These are phyloP conservation scores for Melolontha melolontha DNA, from an alignment of 2,888 invertebrate genomes.

Conservation along the genomic window DNA sequence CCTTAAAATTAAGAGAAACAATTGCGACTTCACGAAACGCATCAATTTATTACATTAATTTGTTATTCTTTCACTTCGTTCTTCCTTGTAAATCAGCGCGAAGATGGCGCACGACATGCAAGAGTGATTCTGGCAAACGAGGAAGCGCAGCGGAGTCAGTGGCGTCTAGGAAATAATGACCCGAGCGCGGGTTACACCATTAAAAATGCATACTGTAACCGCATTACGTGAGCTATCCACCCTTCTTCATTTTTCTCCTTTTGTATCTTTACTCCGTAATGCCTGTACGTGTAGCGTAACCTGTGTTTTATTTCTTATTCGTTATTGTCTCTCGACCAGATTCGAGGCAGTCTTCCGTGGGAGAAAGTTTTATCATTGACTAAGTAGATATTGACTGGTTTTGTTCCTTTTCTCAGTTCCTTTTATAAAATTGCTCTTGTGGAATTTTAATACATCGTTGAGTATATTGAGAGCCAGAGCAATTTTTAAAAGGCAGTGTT, in stretches of 20 bases:
- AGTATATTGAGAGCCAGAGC: too few relatives aligned
- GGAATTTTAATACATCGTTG: too few relatives aligned
- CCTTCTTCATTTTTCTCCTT: constrained; percentile 12
- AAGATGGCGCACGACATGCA: constrained; percentile 11
- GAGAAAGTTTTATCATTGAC: constrained; percentile 28
- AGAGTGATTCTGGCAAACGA: constrained; percentile 22
- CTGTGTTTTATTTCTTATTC: constrained; percentile 18
- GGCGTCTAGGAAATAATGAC: constrained; percentile 25
- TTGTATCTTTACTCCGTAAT: not conserved
- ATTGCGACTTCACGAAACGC: too few relatives aligned
- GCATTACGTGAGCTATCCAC: constrained; percentile 40
- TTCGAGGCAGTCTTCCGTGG: constrained; percentile 8
- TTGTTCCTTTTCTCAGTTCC: too few relatives aligned
- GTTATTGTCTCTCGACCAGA: constrained; percentile 28
- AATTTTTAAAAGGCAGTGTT: too few relatives aligned
- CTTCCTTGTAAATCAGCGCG: constrained; percentile 7
- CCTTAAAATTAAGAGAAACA: too few relatives aligned
- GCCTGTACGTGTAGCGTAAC: constrained; percentile 13
- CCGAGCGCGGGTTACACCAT: constrained; percentile 27
- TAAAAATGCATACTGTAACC: constrained; percentile 40
- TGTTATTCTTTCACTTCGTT: not conserved
- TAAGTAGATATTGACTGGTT: too few relatives aligned
- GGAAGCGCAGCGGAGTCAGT: constrained; percentile 28
- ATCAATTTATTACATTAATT: constrained; percentile 1
- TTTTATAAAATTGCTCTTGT: too few relatives aligned